Evolutionary conservation across 2,888 invertebrate genomes (phyloP), one percentile per base, ranked within the genome.

Genomic region (Acanthacorydalis orientalis): DNA sequence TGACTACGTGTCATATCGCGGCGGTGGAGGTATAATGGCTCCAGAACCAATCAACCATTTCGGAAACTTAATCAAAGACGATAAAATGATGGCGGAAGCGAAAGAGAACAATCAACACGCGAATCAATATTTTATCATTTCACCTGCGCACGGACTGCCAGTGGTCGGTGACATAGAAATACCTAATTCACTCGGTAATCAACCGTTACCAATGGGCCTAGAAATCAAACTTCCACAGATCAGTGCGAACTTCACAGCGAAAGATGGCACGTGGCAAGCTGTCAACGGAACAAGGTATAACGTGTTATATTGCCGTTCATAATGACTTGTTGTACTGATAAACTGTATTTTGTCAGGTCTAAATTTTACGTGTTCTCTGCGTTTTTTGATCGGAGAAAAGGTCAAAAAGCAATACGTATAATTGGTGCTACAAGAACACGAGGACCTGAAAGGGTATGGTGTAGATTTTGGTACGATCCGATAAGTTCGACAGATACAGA

Each of bases 351-450:
- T 70, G 70, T 23, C 69, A 83, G 87, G 63, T 86, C 79, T 64
- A 87, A 86, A 64, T 92, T 92, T 69, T 89, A 80, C 69, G 89
- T 92, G 46, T 92, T 88, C 62, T 90, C 91, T 9, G 91, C 92
- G 44, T 92, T 83, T 62, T 85, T 82, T 60, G 91, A 92, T 67
- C 73, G 79, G 44, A 75, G 88, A 54, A 72, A 72, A 55, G 75
- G 73, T 47, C 73, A 74, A 43, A 74, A 80, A 48, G 70, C 77
- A 8, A 75, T 91, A 44, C 75, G 91, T 41, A 73, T 92, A 49
- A 82, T 92, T 53, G 90, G 87, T 10, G 90, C 90, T 9, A 90
- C 91, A 1, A 86, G 85, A 67, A 92, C 91, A 1, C 77, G 87
- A 44, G 80, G 82, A 2, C 80, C 86, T 0, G 90, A 90, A 60